Evolutionary conservation across 2,113 vertebrate species (phyloP), one percentile per base, ranked within the genome.

Genomic region (Gnathochromis pfefferi): DNA sequence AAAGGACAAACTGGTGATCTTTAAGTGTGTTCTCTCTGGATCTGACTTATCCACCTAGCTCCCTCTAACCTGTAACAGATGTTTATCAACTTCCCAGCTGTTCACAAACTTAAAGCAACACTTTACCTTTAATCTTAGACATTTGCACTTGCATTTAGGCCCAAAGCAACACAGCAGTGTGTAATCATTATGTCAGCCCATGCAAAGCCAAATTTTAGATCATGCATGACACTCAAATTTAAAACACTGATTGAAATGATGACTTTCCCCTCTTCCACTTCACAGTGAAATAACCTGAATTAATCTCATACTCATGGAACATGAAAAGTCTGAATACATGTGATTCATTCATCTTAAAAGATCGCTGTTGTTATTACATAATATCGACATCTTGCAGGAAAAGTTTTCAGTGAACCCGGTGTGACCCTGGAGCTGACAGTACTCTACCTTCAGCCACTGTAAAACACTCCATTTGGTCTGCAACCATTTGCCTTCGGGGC

Each of bases 381-480:
- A 91, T 55, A 33, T 54, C 2, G 4, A 63, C 82, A 88, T 82
- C 26, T 82, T 49, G 82, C 54, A 75, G 54, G 87, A 53, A 84
- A 88, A 91, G 58, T 84, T 81, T 47, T 75, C 19, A 23, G 85
- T 93, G 93, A 93, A 93, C 91, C 89, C 53, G 40, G 31, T 81
- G 68, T 93, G 94, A 94, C 91, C 93, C 91, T 65, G 49, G 23
- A 92, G 80, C 88, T 80, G 55, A 87, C 90, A 81, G 68, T 70
- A 35, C 54, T 78, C 90, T 35, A 33, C 84, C 75, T 73, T 33
- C 80, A 89, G 60, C 85, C 82, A 81, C 81, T 85, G 88, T 90
- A 87, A 92, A 93, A 92, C 81, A 87, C 83, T 92, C 87, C 92
- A 93, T 93, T 93, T 92, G 89, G 86, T 90, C 87, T 80, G 57